Evolutionary conservation across 2,113 vertebrate species (phyloP), one percentile per base, ranked within the genome.

Genomic region (Phylloscopus whistleri): DNA sequence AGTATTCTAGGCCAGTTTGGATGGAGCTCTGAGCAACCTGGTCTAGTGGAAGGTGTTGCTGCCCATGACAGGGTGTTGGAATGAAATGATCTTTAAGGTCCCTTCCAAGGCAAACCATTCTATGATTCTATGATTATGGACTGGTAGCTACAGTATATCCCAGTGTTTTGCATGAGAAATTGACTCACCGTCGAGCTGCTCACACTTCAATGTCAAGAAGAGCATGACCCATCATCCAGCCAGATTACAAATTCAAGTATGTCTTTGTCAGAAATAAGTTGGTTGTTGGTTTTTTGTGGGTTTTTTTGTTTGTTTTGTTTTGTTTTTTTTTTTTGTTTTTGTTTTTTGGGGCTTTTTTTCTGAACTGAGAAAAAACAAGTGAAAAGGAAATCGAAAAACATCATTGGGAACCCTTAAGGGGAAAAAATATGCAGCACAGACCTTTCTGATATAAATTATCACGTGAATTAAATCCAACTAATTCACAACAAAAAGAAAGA

Each of bases 61-160:
- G 56, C 7, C 24, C 41, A 18, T 15, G 16, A 13, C 3, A 72
- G 21, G 21, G 13, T 1, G 1, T 10, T 49, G 43, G 15, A 64
- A 27, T 0, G 0, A 49, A 13, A 26, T 27, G 3, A 16, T 7
- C 4, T 55, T n/a, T 78, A 28, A 24, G 4, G 24, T 27, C 9
- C 3, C 17, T 21, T 35, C 49, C 35, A 64, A 35, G 11, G 1
- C 4, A 35, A 55, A 21, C 8, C 9, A 27, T 35, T 35, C 9
- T 14, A 6, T 9, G 30, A 35, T 18, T 56, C 30, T 11, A 7
- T 15, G 1, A 4, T 30, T 70, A 21, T 22, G 27, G 26, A 67
- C 9, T 15, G 6, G 7, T 35, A 26, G 20, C 11, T 66, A 17
- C 24, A 60, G 5, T 19, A 41, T 49, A 37, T 31, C 1, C 1